Conservation (phyloP, 2,888 invertebrate species). For the Resseliella maxima region DNA sequence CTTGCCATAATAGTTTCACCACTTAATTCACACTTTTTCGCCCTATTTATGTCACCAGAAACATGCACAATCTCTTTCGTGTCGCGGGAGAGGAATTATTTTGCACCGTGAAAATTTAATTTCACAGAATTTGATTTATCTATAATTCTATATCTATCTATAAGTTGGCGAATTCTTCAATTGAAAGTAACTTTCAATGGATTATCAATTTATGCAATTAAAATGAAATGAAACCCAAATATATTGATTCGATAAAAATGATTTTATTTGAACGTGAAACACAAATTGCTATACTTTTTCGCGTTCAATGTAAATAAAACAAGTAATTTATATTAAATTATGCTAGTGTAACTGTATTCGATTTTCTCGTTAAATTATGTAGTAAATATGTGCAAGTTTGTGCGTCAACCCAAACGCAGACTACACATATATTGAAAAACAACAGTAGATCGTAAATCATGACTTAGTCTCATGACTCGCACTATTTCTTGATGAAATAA, state of each 20-base stretch:
- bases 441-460: neutral
- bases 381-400: neutral
- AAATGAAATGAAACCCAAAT: neutral
- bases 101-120: neutral
- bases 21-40: slow-evolving; percentile 14
- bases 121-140: neutral
- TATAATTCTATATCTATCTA: neutral
- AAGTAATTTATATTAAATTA: neutral
- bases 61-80: neutral
- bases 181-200: slow-evolving; percentile 6
- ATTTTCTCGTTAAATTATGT: slow-evolving; percentile 21
- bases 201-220: neutral
- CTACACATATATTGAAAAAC: neutral
- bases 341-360: neutral
- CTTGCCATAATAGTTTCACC: neutral
- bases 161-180: neutral
- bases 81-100: neutral
- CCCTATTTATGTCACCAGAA: neutral
- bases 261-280: neutral
- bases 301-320: slow-evolving; percentile 8
- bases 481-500: neutral
- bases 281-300: neutral
- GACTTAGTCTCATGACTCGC: neutral
- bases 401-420: slow-evolving; percentile 7
- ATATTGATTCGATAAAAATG: neutral